Conservation (phyloP, 2,888 invertebrate species). For the Acleris laterana region DNA sequence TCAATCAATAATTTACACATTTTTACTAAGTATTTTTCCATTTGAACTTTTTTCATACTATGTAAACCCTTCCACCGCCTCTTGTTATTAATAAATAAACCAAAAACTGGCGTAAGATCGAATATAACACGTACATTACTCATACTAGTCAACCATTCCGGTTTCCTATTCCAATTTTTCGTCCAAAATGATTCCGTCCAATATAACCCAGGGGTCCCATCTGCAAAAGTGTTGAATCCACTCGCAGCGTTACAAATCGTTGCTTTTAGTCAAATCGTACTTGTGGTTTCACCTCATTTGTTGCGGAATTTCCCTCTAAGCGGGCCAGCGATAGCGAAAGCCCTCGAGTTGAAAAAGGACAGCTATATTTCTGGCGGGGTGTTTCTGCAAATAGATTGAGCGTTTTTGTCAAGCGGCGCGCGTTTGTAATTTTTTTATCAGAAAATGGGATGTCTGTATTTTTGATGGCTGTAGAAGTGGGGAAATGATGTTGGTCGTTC, state of each 20-base stretch:
- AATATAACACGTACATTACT: neutral
- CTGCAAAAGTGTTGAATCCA: slow-evolving; percentile 36
- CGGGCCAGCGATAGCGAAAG: neutral
- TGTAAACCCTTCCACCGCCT: no score
- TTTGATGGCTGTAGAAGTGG: slow-evolving; percentile 26
- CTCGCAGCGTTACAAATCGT: slow-evolving; percentile 48
- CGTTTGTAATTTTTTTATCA: slow-evolving; percentile 34
- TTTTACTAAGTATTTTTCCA: no score
- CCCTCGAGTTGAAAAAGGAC: slow-evolving; percentile 17
- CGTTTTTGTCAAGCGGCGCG: slow-evolving; percentile 29
- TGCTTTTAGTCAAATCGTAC: slow-evolving; percentile 51
- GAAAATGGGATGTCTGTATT: slow-evolving; percentile 34
- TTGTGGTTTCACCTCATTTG: slow-evolving; percentile 40
- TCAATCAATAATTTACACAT: no score
- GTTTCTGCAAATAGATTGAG: slow-evolving; percentile 35
- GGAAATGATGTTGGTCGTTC: slow-evolving; percentile 2
- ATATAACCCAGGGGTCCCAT: slow-evolving; percentile 32
- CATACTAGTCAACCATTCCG: neutral
- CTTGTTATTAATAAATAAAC: no score
- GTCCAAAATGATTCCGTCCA: slow-evolving; percentile 14
- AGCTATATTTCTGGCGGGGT: slow-evolving; percentile 29
- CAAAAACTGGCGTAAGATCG: no score
- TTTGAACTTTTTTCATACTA: no score
- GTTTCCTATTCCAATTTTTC: slow-evolving; percentile 17
- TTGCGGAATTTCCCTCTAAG: slow-evolving; percentile 17